These are phyloP conservation scores for Cephus cinctus DNA, from an alignment of 1,140 invertebrate genomes.

Conservation along the genomic window DNA sequence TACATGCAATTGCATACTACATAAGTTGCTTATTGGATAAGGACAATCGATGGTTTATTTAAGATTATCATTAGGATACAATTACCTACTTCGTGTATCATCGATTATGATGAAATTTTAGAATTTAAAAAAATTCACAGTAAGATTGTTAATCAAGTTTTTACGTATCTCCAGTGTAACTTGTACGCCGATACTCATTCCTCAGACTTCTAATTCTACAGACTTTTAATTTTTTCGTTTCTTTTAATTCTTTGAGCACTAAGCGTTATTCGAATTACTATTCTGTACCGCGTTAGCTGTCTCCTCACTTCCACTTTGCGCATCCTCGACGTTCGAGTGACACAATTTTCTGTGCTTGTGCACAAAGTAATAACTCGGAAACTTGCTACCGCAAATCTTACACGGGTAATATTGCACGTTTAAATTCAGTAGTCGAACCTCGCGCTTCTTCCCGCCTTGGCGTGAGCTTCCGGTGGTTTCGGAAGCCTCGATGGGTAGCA, in stretches of 20 bases:
- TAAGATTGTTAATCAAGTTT: too few relatives aligned
- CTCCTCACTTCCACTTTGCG: conserved; percentile 49
- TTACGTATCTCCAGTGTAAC: too few relatives aligned
- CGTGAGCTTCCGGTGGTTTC: conserved; percentile 14
- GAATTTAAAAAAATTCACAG: too few relatives aligned
- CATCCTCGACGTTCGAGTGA: conserved; percentile 61
- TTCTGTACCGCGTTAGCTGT: conserved; percentile 29
- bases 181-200: too few relatives aligned
- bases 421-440: conserved; percentile 69
- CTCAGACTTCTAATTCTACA: too few relatives aligned
- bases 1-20: too few relatives aligned
- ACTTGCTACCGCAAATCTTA: conserved; percentile 88
- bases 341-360: conserved; percentile 87
- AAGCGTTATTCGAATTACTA: conserved; percentile 4
- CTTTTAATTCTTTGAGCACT: conserved; percentile 12
- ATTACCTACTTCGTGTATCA: too few relatives aligned
- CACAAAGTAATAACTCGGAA: conserved; percentile 91
- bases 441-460: conserved; percentile 43
- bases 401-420: conserved; percentile 91
- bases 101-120: too few relatives aligned
- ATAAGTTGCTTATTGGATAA: too few relatives aligned
- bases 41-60: too few relatives aligned
- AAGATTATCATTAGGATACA: too few relatives aligned
- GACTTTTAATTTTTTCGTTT: neutral
- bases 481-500: conserved; percentile 52